A percentile compares a stretch with the other conserved stretches of the same genome.
phyloP scores from a whole-genome alignment of 2,888 invertebrate genomes.

The Nesidiocoris tenuis region DNA sequence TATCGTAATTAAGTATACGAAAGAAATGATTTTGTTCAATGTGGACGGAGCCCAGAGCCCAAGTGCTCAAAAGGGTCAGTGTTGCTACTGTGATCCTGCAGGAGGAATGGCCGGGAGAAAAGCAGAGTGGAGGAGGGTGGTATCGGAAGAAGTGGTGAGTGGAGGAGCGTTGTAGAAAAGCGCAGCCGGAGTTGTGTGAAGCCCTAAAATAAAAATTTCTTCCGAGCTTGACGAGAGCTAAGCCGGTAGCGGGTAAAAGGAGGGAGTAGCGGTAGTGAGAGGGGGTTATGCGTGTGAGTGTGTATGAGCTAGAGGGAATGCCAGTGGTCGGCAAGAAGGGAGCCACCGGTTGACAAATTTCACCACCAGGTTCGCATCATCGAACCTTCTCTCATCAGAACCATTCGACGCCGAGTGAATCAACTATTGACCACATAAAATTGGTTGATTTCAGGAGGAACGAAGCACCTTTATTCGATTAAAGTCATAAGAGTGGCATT shows the following conservation, averaged over 20 bases:
- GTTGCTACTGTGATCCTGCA: no score
- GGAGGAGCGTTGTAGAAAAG: neutral
- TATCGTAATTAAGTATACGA: no score
- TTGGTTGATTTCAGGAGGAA: no score
- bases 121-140: no score
- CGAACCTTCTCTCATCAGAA: neutral
- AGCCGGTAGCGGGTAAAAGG: neutral
- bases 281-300: neutral
- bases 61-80: no score
- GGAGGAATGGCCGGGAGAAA: no score
- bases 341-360: constrained; percentile 8
- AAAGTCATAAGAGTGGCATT: no score
- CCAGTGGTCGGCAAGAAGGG: neutral
- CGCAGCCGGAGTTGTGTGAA: neutral
- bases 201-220: neutral
- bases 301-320: neutral
- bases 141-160: neutral
- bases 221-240: neutral
- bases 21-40: no score
- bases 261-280: neutral
- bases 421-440: neutral
- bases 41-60: no score
- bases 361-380: constrained; percentile 26
- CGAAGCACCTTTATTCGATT: no score
- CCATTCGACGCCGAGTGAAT: neutral